Evolutionary conservation across 2,797 vertebrate species (phyloP).

Genomic region (Schizopygopsis malacanthus): DNA sequence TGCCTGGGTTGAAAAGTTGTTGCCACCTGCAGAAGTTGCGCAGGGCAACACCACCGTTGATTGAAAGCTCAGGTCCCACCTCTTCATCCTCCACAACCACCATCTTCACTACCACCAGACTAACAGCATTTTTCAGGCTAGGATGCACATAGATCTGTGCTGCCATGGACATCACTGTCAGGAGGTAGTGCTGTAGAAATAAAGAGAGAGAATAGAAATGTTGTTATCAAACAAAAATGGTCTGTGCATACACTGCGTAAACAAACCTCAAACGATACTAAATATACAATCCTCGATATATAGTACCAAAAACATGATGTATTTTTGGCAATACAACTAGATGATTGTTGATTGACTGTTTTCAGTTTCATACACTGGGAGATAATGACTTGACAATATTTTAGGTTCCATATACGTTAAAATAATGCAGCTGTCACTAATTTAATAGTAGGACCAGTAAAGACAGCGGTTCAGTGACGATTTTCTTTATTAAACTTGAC

Average conservation of each 20-base stretch:
- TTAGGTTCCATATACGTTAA: too few species aligned
- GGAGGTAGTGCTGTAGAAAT: constrained; percentile 85
- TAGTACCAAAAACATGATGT: not conserved
- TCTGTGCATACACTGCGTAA: not conserved
- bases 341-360: not conserved
- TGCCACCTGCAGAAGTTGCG: constrained; percentile 97
- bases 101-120: constrained; percentile 91
- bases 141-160: constrained; percentile 92
- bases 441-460: not conserved
- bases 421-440: not conserved
- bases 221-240: not conserved
- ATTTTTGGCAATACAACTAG: not conserved
- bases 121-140: constrained; percentile 91
- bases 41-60: constrained; percentile 88
- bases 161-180: constrained; percentile 90
- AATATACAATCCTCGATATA: not conserved
- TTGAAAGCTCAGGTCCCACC: constrained; percentile 84
- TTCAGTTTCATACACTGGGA: not conserved
- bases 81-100: constrained; percentile 87
- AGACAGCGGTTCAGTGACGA: not conserved
- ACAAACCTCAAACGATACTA: not conserved
- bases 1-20: constrained; percentile 86
- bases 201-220: not conserved
- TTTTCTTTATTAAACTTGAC: constrained; percentile 26
- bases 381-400: not conserved